Conservation (phyloP, 2,888 invertebrate genomes). For the Drosophila algonquin region DNA sequence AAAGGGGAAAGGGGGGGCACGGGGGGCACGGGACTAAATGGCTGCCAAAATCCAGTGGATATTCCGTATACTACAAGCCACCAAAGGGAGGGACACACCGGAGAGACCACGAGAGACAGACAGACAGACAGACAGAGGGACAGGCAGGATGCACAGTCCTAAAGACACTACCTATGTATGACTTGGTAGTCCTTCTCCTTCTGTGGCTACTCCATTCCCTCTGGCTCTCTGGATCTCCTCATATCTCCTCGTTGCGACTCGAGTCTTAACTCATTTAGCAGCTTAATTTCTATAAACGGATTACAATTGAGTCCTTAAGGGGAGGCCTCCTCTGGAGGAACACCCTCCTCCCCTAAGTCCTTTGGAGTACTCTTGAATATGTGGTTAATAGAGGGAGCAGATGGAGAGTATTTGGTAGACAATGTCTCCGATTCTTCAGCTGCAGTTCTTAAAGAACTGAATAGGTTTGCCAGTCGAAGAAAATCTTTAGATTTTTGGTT, state of each 20-base stretch:
- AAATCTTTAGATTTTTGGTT: too few species aligned
- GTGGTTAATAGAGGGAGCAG: not conserved
- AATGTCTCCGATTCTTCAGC: not conserved
- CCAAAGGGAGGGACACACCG: slow-evolving; percentile 13
- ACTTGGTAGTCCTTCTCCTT: slow-evolving; percentile 33
- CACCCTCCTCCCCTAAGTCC: not conserved
- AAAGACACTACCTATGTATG: slow-evolving; percentile 34
- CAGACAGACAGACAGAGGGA: slow-evolving; percentile 28
- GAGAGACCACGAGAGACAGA: slow-evolving; percentile 24
- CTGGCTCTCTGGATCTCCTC: slow-evolving; percentile 7
- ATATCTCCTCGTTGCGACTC: slow-evolving; percentile 15
- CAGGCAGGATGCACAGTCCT: slow-evolving; percentile 29
- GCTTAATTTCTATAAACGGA: slow-evolving; percentile 37
- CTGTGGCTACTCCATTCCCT: not conserved
- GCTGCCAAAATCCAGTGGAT: slow-evolving; percentile 29
- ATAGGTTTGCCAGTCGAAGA: too few species aligned
- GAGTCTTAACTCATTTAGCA: slow-evolving; percentile 42
- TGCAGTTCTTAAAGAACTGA: not conserved
- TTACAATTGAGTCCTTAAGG: slow-evolving; percentile 9
- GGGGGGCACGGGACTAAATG: slow-evolving; percentile 27
- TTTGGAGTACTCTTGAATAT: too few species aligned
- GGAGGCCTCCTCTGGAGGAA: not conserved
- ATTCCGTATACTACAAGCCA: slow-evolving; percentile 11
- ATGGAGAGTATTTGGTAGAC: not conserved
- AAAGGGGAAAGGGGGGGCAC: not conserved